Evolutionary conservation across 1,140 invertebrate species (phyloP), one percentile per base, ranked within the genome.

Genomic region (Penaeus japonicus): DNA sequence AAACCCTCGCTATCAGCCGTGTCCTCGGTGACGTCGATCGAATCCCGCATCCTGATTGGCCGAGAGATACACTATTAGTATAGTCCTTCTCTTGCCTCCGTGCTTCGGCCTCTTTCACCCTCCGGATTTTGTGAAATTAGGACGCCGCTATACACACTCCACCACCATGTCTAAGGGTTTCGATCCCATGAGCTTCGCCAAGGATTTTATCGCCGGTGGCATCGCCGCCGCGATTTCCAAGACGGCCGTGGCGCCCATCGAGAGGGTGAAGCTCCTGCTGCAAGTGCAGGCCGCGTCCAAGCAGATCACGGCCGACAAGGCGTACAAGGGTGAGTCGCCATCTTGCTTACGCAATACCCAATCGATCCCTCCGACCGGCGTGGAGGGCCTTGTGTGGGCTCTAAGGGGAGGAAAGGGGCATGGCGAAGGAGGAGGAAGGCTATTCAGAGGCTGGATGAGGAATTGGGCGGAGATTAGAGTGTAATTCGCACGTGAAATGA

Each of bases 211-310:
- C 91, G 96, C 96, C 90, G 96, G 96, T 92, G 97, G 97, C 92
- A 94, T 98, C 91, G 96, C 97, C 86, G 97, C 97, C 89, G 97
- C 97, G 81, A 94, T 98, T 91, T 96, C 97, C 87, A 98, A 98
- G 93, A 98, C 97, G 85, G 95, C 95, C 80, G 96, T 97, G 47
- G 96, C 97, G 62, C 96, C 97, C 82, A 97, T 99, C 92, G 97
- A 99, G 93, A 95, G 97, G 92, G 97, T 99, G 77, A 99, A 99
- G 93, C 94, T 99, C 91, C 94, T 99, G 81, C 95, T 99, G 84
- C 98, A 97, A 93, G 96, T 97, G 32, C 97, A 97, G 94, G 95
- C 96, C 92, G 95, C 96, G 83, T 96, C 96, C 92, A 96, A 96
- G 93, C 96, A 97, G 93, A 97, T 98, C 92, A 91, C 94, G 70